Evolutionary conservation across 2,888 invertebrate species (phyloP).

Genomic region (Amphipyra tragopoginis): DNA sequence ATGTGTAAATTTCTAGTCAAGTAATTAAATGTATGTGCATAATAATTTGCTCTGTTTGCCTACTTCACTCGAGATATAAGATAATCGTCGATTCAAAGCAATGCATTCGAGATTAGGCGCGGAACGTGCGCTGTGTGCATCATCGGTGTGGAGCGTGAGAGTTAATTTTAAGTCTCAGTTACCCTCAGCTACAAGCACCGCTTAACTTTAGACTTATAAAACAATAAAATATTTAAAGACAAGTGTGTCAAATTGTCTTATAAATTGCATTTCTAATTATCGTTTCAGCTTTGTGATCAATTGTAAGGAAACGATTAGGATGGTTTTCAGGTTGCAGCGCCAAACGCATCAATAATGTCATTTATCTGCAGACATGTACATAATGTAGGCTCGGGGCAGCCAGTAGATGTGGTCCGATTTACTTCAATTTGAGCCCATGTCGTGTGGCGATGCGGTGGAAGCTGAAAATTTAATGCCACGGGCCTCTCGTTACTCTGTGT

Average conservation of each 20-base stretch:
- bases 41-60: slow-evolving; percentile 7
- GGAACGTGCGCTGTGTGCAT: slow-evolving; percentile 42
- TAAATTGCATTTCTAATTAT: background rate
- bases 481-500: slow-evolving; percentile 71
- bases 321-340: slow-evolving; percentile 26
- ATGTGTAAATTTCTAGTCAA: slow-evolving; percentile 13
- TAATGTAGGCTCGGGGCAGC: slow-evolving; percentile 44
- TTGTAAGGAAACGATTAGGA: background rate
- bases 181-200: slow-evolving; percentile 16
- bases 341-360: slow-evolving; percentile 45
- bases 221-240: background rate
- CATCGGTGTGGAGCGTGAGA: slow-evolving; percentile 20
- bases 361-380: slow-evolving; percentile 46
- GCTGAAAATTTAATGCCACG: slow-evolving; percentile 76
- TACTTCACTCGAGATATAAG: slow-evolving; percentile 28
- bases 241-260: background rate
- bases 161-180: slow-evolving; percentile 36
- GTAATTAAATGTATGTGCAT: slow-evolving; percentile 6
- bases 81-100: slow-evolving; percentile 36
- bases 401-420: slow-evolving; percentile 64
- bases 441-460: slow-evolving; percentile 65
- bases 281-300: background rate
- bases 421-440: slow-evolving; percentile 73
- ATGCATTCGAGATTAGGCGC: slow-evolving; percentile 38
- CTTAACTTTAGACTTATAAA: slow-evolving; percentile 7